A percentile compares a stretch with the other conserved stretches of the same genome.
These are phyloP conservation scores for Clarias platycephalus DNA, from an alignment of 2,797 vertebrate genomes.

Conservation along the genomic window DNA sequence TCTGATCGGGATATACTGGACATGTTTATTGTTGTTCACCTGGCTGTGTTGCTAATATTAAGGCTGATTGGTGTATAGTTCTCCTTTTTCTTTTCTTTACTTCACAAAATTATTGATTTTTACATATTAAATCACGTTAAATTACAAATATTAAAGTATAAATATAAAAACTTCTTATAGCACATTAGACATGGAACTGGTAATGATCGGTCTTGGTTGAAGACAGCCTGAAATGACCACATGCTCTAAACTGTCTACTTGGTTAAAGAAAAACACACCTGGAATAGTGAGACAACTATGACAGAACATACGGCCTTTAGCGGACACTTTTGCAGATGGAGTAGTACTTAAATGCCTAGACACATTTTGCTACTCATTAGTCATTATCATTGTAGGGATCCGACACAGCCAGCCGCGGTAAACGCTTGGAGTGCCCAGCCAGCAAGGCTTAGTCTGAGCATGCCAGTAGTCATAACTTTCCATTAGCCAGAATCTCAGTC, in stretches of 20 bases:
- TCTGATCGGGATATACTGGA: no score
- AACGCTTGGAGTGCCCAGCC: conserved; percentile 21
- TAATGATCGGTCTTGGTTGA: neutral
- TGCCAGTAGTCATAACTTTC: conserved; percentile 49
- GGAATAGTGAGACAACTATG: neutral
- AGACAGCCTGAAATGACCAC: conserved; percentile 11
- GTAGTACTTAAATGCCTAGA: conserved; percentile 1
- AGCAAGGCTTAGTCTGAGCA: conserved; percentile 34
- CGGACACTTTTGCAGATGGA: neutral
- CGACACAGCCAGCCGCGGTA: conserved; percentile 36
- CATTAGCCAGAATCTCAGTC: conserved; percentile 31
- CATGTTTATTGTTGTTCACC: no score
- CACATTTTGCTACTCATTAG: conserved; percentile 19
- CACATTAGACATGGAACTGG: neutral
- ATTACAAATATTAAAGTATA: neutral
- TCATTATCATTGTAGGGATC: conserved; percentile 23
- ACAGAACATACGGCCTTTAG: neutral
- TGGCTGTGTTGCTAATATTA: no score
- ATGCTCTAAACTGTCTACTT: conserved; percentile 19
- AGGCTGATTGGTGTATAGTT: neutral
- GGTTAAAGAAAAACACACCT: conserved; percentile 23
- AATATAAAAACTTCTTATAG: neutral
- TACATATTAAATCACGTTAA: no score
- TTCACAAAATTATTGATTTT: neutral
- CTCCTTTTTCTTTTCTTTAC: neutral